Evolutionary conservation across 2,888 invertebrate species (phyloP), one percentile per base, ranked within the genome.

Genomic region (Heterodera filipjevi): DNA sequence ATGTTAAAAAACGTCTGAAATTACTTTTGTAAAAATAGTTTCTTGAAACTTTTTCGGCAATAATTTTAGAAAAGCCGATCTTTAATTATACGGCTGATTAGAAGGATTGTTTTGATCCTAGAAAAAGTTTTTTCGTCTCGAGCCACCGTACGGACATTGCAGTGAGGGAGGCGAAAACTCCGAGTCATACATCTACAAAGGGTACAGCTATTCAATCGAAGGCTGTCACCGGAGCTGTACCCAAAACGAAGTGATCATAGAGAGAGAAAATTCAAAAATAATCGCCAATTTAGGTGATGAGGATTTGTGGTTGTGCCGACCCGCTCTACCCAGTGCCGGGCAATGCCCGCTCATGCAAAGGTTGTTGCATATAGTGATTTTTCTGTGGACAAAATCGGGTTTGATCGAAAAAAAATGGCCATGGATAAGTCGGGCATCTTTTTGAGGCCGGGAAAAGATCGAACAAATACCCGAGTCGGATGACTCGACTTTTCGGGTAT

Each of bases 181-280:
- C 1, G 78, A 77, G 1, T 76, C 78, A 12, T 89, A 84, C 77
- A 84, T 86, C 46, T 88, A 89, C 80, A 76, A 82, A 5, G 87
- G 87, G 16, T 89, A 87, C 80, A 86, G 86, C 68, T 89, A 89
- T 76, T 87, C 87, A 12, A 86, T 89, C 14, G 87, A 87, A 80
- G 87, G 86, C 0, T 87, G 87, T 74, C 87, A 87, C 75, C 82
- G 87, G 30, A 85, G 88, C 86, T 88, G 88, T 77, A 87, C 89
- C 14, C 88, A 88, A 72, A 82, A 86, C 73, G 83, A 87, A 77
- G 85, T 75, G 66, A n/a, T n/a, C n/a, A n/a, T n/a, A n/a, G n/a
- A 32, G 22, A 14, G 49, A 19, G 16, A 14, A 0, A 16, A 3
- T 14, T 49, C 16, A 49, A 49, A 49, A 19, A 49, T 49, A 5